Conservation (phyloP, 2,113 vertebrate genomes). For the Echinops telfairi region DNA sequence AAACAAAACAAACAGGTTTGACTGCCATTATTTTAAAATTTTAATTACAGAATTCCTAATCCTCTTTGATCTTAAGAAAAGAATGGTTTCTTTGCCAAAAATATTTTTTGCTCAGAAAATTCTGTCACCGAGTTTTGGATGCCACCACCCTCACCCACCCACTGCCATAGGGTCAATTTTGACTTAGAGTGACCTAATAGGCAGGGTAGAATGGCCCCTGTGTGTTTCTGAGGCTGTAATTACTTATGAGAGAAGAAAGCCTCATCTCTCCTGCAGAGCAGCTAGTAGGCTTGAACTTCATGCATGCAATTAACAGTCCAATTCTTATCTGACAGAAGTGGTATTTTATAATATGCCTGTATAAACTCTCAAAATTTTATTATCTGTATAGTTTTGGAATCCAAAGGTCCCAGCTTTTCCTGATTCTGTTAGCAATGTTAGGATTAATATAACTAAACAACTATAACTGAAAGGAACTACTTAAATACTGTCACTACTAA, state of each 20-base stretch:
- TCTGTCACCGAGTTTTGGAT: not conserved
- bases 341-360: constrained; percentile 26
- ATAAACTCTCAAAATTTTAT: not conserved
- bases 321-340: not conserved
- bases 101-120: constrained; percentile 21
- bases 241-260: no score
- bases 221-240: no score
- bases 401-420: not conserved
- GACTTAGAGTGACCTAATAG: no score
- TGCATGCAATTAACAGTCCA: no score
- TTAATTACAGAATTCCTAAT: not conserved
- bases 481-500: not conserved
- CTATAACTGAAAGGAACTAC: constrained; percentile 16
- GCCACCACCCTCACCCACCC: not conserved
- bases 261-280: no score
- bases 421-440: not conserved
- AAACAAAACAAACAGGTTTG: not conserved
- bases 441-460: constrained; percentile 45
- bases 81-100: constrained; percentile 40
- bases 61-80: not conserved
- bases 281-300: no score
- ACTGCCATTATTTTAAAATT: constrained; percentile 5
- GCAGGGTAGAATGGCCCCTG: no score
- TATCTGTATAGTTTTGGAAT: constrained; percentile 41
- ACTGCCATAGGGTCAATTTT: no score